Evolutionary conservation across 2,113 vertebrate genomes (phyloP), one percentile per base, ranked within the genome.

Genomic region (Gnathonemus longibarbis): DNA sequence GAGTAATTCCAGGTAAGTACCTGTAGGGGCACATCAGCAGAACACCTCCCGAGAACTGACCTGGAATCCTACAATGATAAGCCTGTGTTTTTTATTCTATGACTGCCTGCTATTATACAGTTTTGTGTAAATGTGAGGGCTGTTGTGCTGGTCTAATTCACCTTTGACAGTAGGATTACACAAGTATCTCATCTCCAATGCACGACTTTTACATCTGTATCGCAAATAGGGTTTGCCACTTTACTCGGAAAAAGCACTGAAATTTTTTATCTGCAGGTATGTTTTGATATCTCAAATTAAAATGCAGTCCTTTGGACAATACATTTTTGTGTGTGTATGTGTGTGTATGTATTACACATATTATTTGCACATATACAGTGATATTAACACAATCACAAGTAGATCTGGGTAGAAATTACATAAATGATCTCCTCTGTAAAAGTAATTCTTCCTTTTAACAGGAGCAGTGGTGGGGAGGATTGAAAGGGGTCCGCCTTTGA

Each of bases 381-480:
- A 58, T 58, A 62, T 62, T 62, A 62, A 56, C 53, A 56, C 53
- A 56, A 62, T 9, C 56, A 62, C 56, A 62, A n/a, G 24, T 3
- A 62, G 56, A 62, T n/a, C 6, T 80, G 74, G 35, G 8, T 2
- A 87, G 42, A 31, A 50, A 53, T 31, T 1, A 46, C 35, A 39
- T 17, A 80, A 80, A 35, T 13, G 17, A 27, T 27, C 48, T 84
- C 48, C 5, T n/a, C 52, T 49, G n/a, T 87, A 35, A 15, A 21
- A 74, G 66, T 84, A 21, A 48, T 91, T 88, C 53, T 87, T 93
- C 21, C 74, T 92, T 58, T 92, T 92, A 21, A 91, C 92, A 96
- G 96, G 96, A 91, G 95, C 94, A 49, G 91, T 94, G 7, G 94
- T 96, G 90, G 96, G 95, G 91, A 94, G 91, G 27, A 89, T 8